Percentiles rank a stretch among this genome's conserved stretches.
phyloP scores from a whole-genome alignment of 1,140 invertebrate genomes.

The Schlechtendalia chinensis region DNA sequence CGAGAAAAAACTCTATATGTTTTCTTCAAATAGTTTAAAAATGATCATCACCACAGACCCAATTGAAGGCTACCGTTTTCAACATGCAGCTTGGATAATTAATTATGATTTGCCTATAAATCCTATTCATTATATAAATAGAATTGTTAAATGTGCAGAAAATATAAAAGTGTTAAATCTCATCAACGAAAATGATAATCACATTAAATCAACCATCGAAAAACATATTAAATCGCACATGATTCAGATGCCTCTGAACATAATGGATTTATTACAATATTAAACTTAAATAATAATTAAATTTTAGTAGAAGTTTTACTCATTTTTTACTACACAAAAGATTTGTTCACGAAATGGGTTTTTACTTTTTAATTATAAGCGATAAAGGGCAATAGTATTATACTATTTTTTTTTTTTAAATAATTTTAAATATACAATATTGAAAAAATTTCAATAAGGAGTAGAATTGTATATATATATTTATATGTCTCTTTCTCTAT shows the following conservation, averaged over 20 bases:
- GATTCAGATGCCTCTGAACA: conserved; percentile 99
- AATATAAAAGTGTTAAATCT: conserved; percentile 99
- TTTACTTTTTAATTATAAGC: no score
- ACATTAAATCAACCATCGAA: conserved; percentile 93
- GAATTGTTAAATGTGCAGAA: conserved; percentile 98
- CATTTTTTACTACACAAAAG: no score
- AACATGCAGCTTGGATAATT: conserved; percentile 97
- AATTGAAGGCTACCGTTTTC: conserved; percentile 96
- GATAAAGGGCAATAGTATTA: no score
- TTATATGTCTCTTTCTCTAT: no score
- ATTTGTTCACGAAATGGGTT: no score
- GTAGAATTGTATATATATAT: no score
- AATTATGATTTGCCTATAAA: conserved; percentile 99
- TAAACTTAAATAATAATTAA: not conserved
- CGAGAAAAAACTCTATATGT: conserved; percentile 98
- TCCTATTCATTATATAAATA: conserved; percentile 98
- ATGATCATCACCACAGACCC: conserved; percentile 97
- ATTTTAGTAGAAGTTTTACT: not conserved
- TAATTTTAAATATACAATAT: no score
- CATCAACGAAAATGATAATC: conserved; percentile 90
- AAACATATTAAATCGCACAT: conserved; percentile 96
- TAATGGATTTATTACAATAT: conserved; percentile 70
- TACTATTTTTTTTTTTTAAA: no score
- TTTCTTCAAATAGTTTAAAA: conserved; percentile 91
- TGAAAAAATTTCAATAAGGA: no score